Percentiles rank a stretch among this genome's conserved stretches.
These are phyloP conservation scores for Sclerurus mexicanus DNA, from an alignment of 2,113 vertebrate species.

Conservation along the genomic window DNA sequence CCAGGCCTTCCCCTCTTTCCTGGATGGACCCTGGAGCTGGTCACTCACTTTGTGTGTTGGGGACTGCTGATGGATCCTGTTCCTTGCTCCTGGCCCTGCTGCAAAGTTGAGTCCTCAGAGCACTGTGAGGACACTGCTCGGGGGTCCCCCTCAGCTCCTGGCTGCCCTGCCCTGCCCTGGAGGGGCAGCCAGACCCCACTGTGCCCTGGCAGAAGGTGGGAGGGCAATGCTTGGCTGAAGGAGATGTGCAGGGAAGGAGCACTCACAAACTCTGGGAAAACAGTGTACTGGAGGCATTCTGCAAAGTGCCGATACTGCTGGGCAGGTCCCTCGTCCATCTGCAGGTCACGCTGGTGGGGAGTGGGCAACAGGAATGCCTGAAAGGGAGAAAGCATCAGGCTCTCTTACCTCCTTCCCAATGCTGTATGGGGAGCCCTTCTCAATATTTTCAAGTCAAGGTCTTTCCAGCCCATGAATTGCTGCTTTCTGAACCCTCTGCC, in stretches of 20 bases:
- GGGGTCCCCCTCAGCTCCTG: neutral
- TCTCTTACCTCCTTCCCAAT: neutral
- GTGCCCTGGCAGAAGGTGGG: neutral
- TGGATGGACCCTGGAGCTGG: neutral
- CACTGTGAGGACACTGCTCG: neutral
- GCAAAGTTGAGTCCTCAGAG: neutral
- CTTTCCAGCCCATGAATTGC: neutral
- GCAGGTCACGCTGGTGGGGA: slow-evolving; percentile 80
- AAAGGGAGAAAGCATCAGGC: neutral
- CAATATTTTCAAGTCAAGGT: neutral
- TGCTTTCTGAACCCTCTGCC: neutral
- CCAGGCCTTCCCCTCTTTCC: neutral
- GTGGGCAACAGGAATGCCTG: slow-evolving; percentile 79
- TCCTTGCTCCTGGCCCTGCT: neutral
- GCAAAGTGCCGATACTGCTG: slow-evolving; percentile 78
- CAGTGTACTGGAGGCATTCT: slow-evolving; percentile 68
- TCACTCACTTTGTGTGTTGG: fast-evolving
- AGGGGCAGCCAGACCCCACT: neutral
- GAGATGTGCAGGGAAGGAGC: neutral
- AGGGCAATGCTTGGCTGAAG: neutral
- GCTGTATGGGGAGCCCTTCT: neutral
- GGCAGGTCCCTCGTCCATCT: slow-evolving; percentile 69
- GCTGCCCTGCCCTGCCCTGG: neutral
- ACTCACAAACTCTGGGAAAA: slow-evolving; percentile 89
- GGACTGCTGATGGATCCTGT: neutral